Percentiles rank a stretch among this genome's conserved stretches.
Conservation (phyloP, 2,113 vertebrate genomes). For the Pseudolaguvia tuberculata region DNA sequence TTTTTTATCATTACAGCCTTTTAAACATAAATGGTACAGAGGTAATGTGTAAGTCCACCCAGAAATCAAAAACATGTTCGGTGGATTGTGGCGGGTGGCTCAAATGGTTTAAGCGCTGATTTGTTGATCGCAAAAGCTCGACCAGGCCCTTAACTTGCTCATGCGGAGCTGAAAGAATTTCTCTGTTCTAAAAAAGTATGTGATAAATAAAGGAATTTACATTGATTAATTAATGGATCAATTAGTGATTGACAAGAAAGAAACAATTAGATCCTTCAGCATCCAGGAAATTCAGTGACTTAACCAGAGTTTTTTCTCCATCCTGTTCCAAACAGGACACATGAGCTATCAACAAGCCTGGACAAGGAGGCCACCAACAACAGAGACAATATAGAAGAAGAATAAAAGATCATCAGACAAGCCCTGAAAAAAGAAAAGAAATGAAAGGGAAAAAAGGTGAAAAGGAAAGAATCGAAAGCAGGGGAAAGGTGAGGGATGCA, state of each 20-base stretch:
- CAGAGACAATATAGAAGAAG: slow-evolving; percentile 15
- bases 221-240: no score
- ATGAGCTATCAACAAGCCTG: slow-evolving; percentile 36
- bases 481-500: slow-evolving; percentile 6
- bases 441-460: slow-evolving; percentile 9
- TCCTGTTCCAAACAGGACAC: slow-evolving; percentile 50
- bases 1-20: neutral
- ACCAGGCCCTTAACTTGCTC: no score
- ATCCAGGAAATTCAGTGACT: slow-evolving; percentile 46
- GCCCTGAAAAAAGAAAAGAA: neutral
- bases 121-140: no score
- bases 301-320: slow-evolving; percentile 2
- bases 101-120: no score
- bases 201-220: no score
- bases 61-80: no score
- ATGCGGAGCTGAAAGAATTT: no score
- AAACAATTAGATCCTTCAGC: slow-evolving; percentile 35
- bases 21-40: neutral
- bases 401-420: slow-evolving; percentile 30
- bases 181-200: no score
- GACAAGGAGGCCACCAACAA: slow-evolving; percentile 35
- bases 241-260: neutral
- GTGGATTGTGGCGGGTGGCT: no score
- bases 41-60: neutral
- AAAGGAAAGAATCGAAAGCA: slow-evolving; percentile 14